Base-by-base conservation (phyloP, 1,140 invertebrate species). In the Philopotamus ludificatus region DNA sequence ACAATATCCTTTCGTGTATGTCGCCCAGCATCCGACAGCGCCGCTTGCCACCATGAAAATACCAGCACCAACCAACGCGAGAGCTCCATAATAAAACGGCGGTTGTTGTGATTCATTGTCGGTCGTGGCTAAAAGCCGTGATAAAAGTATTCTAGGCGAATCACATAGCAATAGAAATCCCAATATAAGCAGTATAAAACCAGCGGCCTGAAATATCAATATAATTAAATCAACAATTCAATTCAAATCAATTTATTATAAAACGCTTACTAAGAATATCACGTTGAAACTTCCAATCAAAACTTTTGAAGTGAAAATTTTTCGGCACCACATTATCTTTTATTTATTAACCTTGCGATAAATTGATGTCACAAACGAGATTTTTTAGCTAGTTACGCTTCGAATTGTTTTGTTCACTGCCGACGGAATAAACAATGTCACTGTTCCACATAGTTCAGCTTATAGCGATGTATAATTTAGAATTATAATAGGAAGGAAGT, bases 21-120 rank as follows among this genome's bases (percentile, higher is more conserved):
- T 87, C 1, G 88, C 88, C 87, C 89, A 91, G 71, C 89, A 92
- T 23, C 90, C 90, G 4, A 91, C 73, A 28, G 91, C 81, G 1
- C 87, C 84, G 2, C 84, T 83, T 2, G 85, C 76, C 22, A 86
- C 84, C 25, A 89, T 83, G 16, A 85, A 72, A 34, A 91, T 80
- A 15, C 90, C 91, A 0, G 86, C 74, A 0, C 80, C 78, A 15
- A 88, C 80, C 21, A 90, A 72, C 1, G 82, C 85, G 12, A 91
- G 79, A 0, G 89, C 83, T 0, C 88, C 77, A 70, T 91, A 91
- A 73, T 90, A 89, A 62, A 91, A 85, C 8, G 90, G 77, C 0
- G 90, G 88, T 63, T 91, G 85, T 39, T 75, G 81, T 70, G 83
- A 75, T 51, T 77, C 77, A 64, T 73, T 82, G 21, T 80, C 85